Conservation (phyloP, 2,113 vertebrate genomes). For the Blennius ocellaris region DNA sequence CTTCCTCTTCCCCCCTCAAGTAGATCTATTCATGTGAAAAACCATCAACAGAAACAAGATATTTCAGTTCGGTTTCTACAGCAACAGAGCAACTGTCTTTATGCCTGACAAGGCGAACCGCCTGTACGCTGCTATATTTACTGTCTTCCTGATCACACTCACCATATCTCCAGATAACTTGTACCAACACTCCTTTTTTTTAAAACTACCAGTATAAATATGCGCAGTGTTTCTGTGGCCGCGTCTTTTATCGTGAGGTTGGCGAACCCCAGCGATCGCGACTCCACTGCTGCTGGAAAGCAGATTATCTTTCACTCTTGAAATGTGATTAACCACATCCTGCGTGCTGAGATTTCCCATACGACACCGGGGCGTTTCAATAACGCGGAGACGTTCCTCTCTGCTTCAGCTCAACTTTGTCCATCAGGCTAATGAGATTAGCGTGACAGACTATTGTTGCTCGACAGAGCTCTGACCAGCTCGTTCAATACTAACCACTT, state of each 20-base stretch:
- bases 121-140: too few species aligned
- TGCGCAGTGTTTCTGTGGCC: not conserved
- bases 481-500: not conserved
- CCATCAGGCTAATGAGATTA: not conserved
- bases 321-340: constrained; percentile 18
- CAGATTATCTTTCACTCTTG: not conserved
- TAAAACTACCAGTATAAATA: too few species aligned
- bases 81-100: too few species aligned
- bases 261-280: not conserved
- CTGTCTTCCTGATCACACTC: too few species aligned
- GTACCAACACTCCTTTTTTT: too few species aligned
- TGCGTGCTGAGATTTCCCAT: not conserved
- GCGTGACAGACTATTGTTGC: not conserved
- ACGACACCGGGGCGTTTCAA: not conserved
- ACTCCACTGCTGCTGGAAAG: not conserved
- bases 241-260: not conserved
- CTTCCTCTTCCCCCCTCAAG: too few species aligned
- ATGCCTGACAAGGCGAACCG: too few species aligned
- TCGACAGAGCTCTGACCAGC: not conserved
- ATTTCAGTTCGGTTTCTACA: too few species aligned
- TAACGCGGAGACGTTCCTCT: not conserved
- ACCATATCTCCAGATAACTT: too few species aligned
- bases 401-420: not conserved
- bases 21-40: too few species aligned
- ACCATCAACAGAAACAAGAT: too few species aligned